A percentile compares a stretch with the other conserved stretches of the same genome.
Conservation (phyloP, 2,797 vertebrate genomes). For the Brachymystax lenok region DNA sequence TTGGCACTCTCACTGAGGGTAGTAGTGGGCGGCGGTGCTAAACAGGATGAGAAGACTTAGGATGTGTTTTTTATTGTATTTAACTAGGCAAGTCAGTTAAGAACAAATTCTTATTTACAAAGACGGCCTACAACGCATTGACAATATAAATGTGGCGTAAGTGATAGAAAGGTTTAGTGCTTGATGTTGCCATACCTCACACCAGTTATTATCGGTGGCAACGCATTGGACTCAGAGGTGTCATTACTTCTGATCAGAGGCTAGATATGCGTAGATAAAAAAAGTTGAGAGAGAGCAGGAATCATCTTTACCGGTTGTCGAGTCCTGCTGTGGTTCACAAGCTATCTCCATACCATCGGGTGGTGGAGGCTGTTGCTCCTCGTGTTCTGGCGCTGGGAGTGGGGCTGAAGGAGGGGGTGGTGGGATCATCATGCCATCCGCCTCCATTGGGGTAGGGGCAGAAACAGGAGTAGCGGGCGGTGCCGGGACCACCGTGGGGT, state of each 20-base stretch:
- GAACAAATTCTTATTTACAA: too few relatives aligned
- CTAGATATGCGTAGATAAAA: background rate
- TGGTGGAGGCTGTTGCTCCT: constrained; percentile 56
- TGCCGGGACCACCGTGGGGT: constrained; percentile 64
- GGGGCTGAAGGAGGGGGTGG: constrained; percentile 66
- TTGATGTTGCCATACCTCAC: background rate
- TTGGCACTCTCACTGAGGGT: constrained; percentile 83
- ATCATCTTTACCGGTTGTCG: constrained; percentile 56
- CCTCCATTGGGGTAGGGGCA: constrained; percentile 56
- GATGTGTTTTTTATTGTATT: background rate
- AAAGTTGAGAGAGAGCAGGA: background rate
- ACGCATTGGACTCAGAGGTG: background rate
- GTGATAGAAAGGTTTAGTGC: too few relatives aligned
- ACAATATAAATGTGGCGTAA: background rate
- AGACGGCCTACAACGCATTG: too few relatives aligned
- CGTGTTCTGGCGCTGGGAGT: constrained; percentile 63
- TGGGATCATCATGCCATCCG: constrained; percentile 54
- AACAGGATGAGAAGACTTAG: background rate
- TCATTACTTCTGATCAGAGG: background rate
- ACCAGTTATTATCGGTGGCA: background rate
- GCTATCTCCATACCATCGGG: constrained; percentile 56
- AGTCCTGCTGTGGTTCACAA: constrained; percentile 44
- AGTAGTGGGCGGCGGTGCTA: constrained; percentile 51
- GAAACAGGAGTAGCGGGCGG: constrained; percentile 52
- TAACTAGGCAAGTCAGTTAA: too few relatives aligned